Evolutionary conservation across 2,797 vertebrate genomes (phyloP), one percentile per base, ranked within the genome.

Genomic region (Onychomys arenicola): DNA sequence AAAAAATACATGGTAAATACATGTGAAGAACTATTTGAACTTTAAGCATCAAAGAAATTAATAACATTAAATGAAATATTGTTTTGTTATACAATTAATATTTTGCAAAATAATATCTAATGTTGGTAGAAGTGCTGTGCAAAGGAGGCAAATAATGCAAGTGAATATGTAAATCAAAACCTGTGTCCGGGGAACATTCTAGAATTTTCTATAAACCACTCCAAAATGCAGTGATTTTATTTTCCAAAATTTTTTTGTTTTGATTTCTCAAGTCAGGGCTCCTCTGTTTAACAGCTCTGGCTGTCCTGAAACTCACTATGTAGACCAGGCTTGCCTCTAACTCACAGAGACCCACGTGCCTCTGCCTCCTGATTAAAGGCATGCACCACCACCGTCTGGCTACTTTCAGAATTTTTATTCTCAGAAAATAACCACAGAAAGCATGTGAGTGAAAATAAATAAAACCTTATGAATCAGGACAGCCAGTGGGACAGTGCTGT

Each of bases 381-480:
- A 2, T 69, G 14, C 1, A 0, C 34, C 16, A n/a, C 67, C 32
- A 69, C 67, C 4, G 5, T 19, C 14, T 2, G 1, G 67, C 6
- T 23, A 75, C 37, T 73, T 40, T 40, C 21, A 40, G 37, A 82
- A 93, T 75, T 91, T 93, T 93, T 81, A 86, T 91, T 93, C 88
- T 90, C 19, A 49, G 46, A 59, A 87, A 87, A 91, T 76, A 32
- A 52, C 71, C 63, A 87, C 63, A 87, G 52, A 73, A 16, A 6
- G n/a, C 52, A 52, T 32, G 21, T 29, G 34, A 37, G 46, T 43
- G 65, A 34, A 57, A 80, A 46, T 11, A 75, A 75, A 25, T 43
- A 43, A 40, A 67, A 67, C 67, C 57, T 61, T n/a, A 82, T 61
- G 73, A 46, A 46, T 57, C n/a, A 73, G 32, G 21, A 40, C 19